phyloP scores from a whole-genome alignment of 1,140 invertebrate genomes.

The Heliconius eleuchia region DNA sequence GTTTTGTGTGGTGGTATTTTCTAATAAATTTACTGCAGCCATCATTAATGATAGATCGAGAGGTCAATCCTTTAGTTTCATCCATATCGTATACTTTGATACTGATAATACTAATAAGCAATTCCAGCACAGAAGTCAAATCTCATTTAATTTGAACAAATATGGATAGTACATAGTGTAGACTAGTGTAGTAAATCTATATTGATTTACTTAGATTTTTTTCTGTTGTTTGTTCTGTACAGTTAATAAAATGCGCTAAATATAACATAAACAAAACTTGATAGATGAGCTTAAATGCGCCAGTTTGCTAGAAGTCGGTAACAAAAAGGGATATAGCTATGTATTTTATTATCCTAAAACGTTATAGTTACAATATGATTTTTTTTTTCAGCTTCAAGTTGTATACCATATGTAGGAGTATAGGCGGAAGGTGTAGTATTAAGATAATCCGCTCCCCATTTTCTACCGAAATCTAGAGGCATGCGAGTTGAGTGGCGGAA shows the following conservation, averaged over 20 bases:
- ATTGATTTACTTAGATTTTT: neutral
- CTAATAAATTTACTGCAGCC: neutral
- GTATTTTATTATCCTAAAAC: too few relatives aligned
- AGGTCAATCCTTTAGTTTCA: neutral
- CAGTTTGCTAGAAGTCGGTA: slow-evolving; percentile 20
- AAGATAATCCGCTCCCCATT: too few relatives aligned
- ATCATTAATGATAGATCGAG: neutral
- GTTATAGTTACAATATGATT: too few relatives aligned
- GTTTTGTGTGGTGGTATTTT: neutral
- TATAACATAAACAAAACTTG: slow-evolving; percentile 49
- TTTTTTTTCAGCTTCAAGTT: too few relatives aligned
- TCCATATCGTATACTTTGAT: neutral
- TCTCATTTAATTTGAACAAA: neutral
- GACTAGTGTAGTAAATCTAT: too few relatives aligned
- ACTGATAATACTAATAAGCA: neutral
- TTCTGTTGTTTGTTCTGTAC: slow-evolving; percentile 32
- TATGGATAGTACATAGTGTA: neutral
- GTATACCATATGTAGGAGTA: too few relatives aligned
- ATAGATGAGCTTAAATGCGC: slow-evolving; percentile 43
- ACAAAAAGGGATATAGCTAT: too few relatives aligned
- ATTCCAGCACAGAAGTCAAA: neutral
- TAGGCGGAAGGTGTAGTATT: too few relatives aligned
- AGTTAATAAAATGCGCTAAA: slow-evolving; percentile 32
- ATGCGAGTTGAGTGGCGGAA: too few relatives aligned
- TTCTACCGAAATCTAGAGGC: too few relatives aligned